phyloP scores from a whole-genome alignment of 1,140 invertebrate species.

The Drosophila malerkotliana region DNA sequence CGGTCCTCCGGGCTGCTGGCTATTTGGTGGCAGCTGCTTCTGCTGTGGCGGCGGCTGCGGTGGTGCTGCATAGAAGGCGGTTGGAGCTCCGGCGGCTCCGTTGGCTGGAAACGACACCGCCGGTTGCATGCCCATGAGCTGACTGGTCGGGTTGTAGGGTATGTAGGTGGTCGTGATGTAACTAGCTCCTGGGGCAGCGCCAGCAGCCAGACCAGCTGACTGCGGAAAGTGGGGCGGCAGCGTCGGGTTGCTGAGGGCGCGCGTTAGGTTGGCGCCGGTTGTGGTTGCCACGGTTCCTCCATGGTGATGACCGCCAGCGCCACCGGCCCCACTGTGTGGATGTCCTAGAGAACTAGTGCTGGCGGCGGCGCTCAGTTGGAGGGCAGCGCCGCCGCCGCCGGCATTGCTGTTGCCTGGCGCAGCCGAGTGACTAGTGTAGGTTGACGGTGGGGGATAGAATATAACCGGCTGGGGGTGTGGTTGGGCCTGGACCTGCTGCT shows the following conservation, averaged over 20 bases:
- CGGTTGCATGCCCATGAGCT: slow-evolving; percentile 49
- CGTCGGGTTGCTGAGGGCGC: slow-evolving; percentile 43
- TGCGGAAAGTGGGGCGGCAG: slow-evolving; percentile 52
- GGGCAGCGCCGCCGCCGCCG: slow-evolving; percentile 62
- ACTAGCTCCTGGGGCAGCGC: slow-evolving; percentile 9
- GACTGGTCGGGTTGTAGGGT: slow-evolving; percentile 45
- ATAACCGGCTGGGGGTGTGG: slow-evolving; percentile 49
- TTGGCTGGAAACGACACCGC: slow-evolving; percentile 52
- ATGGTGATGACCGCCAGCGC: slow-evolving; percentile 23
- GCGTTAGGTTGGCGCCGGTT: slow-evolving; percentile 46
- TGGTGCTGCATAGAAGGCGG: slow-evolving; percentile 35
- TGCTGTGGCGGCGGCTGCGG: slow-evolving; percentile 26
- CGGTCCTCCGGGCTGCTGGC: slow-evolving; percentile 39
- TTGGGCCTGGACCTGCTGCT: slow-evolving; percentile 34
- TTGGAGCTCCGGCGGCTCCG: slow-evolving; percentile 25
- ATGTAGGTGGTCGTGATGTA: slow-evolving; percentile 53
- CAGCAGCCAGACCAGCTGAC: slow-evolving; percentile 64
- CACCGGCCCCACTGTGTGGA: slow-evolving; percentile 8
- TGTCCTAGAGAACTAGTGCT: slow-evolving; percentile 56
- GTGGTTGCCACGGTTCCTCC: slow-evolving; percentile 48
- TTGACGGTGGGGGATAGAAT: slow-evolving; percentile 42
- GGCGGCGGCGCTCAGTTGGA: slow-evolving; percentile 68
- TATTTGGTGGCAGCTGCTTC: slow-evolving; percentile 38
- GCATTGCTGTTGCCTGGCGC: slow-evolving; percentile 48
- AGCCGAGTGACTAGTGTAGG: slow-evolving; percentile 39